Base-by-base conservation (phyloP, 2,888 invertebrate genomes). In the Hyposoter didymator region DNA sequence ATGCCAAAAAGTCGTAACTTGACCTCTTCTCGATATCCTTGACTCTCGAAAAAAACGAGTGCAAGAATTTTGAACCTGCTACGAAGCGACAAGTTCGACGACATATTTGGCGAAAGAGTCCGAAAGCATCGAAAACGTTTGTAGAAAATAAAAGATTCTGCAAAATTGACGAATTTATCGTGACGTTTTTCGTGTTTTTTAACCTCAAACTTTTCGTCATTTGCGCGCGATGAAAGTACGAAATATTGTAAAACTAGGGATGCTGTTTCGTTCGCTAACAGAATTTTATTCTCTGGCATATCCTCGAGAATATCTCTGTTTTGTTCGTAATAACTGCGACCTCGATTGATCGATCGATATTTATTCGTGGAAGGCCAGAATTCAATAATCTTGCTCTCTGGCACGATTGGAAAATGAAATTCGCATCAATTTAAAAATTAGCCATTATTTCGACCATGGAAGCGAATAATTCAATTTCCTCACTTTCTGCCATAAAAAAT, bases 281-380 rank as follows among this genome's bases (percentile, higher is more conserved):
- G 14, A 59, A 59, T 6, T 3, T 22, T 22, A 59, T 59, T 59
- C 14, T 28, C 28, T 59, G 39, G 39, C 4, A 59, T 28, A 5
- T 32, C 52, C 14, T 12, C 19, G 39, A 8, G 52, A 59, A 52
- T 35, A 52, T 32, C 39, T 32, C 39, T 45, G 47, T 7, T 19
- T 59, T 59, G 59, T 59, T 59, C 28, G 32, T 49, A 59, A 59
- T 59, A 14, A 59, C 59, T 28, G 1, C 59, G 59, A 59, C 59
- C 59, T 59, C 59, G 28, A 59, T 59, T 28, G 59, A 59, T 59
- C 59, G 59, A 59, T 59, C 59, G 59, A 59, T 59, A 59, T 59
- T 59, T 59, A 59, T 59, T 59, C 59, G 59, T 59, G 59, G 59
- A 59, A 59, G 14, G 59, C 28, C 14, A 59, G 28, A 59, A 59